Evolutionary conservation across 1,140 invertebrate species (phyloP).

Genomic region (Teleogryllus occipitalis): DNA sequence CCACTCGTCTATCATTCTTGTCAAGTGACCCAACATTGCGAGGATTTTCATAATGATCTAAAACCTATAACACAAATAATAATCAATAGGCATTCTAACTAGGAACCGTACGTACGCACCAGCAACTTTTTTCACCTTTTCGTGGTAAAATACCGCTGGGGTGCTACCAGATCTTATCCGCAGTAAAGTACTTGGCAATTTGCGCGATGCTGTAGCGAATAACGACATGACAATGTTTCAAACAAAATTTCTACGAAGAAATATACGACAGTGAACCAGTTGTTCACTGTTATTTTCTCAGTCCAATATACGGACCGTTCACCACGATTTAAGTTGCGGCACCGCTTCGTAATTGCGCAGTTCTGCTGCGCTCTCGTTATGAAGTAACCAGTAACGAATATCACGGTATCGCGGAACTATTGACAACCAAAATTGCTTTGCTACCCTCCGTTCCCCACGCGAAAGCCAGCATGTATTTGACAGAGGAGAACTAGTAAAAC

Average conservation of each 20-base stretch:
- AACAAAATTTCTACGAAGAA: not conserved
- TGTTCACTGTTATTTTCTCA: too few species aligned
- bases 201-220: conserved; percentile 31
- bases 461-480: too few species aligned
- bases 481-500: too few species aligned
- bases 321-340: too few species aligned
- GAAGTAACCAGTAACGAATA: too few species aligned
- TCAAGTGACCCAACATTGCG: conserved; percentile 96
- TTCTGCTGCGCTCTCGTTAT: too few species aligned
- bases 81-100: not conserved
- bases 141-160: conserved; percentile 37
- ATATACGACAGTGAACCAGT: too few species aligned
- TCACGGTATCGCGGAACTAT: too few species aligned
- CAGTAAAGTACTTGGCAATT: conserved; percentile 30
- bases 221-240: conserved; percentile 32
- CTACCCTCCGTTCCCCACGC: too few species aligned
- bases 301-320: too few species aligned
- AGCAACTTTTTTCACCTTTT: conserved; percentile 36
- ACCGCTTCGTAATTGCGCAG: too few species aligned
- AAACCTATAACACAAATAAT: conserved; percentile 56
- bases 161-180: conserved; percentile 33
- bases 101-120: conserved; percentile 2
- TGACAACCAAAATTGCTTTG: too few species aligned
- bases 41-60: conserved; percentile 99
- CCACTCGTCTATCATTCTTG: conserved; percentile 89